Conservation (phyloP, 2,888 invertebrate genomes). For the Heliothis peltigera region DNA sequence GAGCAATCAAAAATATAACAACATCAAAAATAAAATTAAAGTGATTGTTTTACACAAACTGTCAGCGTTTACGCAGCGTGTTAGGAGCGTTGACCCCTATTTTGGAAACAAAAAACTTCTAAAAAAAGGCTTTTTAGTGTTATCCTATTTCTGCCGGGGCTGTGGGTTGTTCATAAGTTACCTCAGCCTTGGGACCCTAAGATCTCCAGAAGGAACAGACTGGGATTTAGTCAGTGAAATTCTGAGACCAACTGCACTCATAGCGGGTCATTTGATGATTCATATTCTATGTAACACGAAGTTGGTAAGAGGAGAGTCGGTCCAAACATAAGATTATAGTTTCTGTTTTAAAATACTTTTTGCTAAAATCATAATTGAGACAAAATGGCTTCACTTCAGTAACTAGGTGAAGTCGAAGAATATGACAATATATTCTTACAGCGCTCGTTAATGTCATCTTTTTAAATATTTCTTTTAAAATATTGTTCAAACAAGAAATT, state of each 20-base stretch:
- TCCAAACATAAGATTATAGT: not conserved
- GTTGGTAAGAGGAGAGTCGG: not conserved
- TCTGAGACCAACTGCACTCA: too few relatives aligned
- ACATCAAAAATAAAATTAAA: not conserved
- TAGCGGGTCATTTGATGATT: too few relatives aligned
- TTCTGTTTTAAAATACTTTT: not conserved
- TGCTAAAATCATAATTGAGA: not conserved
- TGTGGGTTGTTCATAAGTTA: too few relatives aligned
- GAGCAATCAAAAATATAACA: too few relatives aligned
- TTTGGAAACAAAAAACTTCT: not conserved
- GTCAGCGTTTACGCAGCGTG: constrained; percentile 1
- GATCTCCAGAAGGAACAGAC: too few relatives aligned
- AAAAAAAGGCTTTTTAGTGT: not conserved
- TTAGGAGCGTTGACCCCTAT: not conserved
- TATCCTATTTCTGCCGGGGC: not conserved
- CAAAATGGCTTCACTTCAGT: not conserved
- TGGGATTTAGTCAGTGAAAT: too few relatives aligned
- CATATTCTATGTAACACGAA: not conserved
- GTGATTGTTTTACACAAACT: not conserved
- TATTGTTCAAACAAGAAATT: constrained; percentile 20
- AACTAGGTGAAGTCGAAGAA: constrained; percentile 6
- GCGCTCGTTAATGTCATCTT: constrained; percentile 32
- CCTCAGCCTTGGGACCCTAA: too few relatives aligned
- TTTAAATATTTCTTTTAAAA: constrained; percentile 11
- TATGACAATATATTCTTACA: constrained; percentile 25